Base-by-base conservation (phyloP, 37 sponge, comb jelly and placozoan species). In the Agelas oroides region DNA sequence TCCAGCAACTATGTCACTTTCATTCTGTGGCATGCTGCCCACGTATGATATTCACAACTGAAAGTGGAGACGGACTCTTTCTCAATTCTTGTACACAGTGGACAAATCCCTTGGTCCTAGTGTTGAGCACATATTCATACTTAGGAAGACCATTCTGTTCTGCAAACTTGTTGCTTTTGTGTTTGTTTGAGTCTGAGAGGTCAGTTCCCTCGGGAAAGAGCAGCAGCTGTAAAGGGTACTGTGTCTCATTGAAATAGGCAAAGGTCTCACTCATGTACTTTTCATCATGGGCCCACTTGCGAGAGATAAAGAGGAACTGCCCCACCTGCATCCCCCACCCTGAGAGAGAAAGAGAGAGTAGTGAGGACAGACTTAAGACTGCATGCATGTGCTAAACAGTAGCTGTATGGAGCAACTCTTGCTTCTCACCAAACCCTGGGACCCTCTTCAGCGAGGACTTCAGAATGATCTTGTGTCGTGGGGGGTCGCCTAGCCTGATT, bases 171-270 rank as follows among this genome's bases (percentile, higher is more conserved):
- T 93, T 77, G 16, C 86, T 81, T 59, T 83, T 90, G 27, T 31
- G 69, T 54, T 84, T 91, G 67, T 91, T 91, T 34, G 61, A 62
- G 0, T 66, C 37, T 59, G 91, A 89, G 39, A 89, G 86, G 79
- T 97, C 94, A 28, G 98, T 95, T 16, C 98, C 98, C 79, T 97
- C 98, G 0, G 98, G 98, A 57, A 97, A 97, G 55, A 97, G 17
- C 32, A 97, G 79, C 19, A 97, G 76, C 71, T 97, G 93, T 31
- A 91, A 23, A 2, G 96, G 96, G 54, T 86, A 89, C 23, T 76
- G 36, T 19, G 62, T 71, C 32, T 80, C 60, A 20, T 57, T 75
- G 39, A 91, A 90, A 82, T 95, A 93, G 24, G 63, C 1, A 20
- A 90, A 33, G 0, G 41, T 75, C 2, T 83, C 69, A 8, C 58